Conservation (phyloP, 37 sponge, comb jelly and placozoan genomes). For the Geodia barretti region DNA sequence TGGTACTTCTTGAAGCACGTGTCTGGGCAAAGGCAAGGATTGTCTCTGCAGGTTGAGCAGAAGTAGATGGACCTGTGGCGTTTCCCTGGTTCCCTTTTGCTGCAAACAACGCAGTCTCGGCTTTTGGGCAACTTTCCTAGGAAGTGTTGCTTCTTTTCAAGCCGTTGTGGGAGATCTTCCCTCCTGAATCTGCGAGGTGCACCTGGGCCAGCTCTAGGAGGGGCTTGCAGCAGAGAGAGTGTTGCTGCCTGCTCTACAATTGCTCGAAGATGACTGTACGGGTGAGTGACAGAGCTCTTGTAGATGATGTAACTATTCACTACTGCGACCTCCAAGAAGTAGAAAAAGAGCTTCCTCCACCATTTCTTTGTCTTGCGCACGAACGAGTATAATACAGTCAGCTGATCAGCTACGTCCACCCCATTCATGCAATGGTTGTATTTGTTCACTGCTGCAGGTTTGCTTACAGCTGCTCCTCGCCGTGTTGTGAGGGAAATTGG, state of each 20-base stretch:
- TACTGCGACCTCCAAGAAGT: slow-evolving; percentile 5
- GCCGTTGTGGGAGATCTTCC: not conserved
- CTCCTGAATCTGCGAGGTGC: not conserved
- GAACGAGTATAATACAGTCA: not conserved
- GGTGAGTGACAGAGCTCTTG: not conserved
- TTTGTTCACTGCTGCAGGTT: not conserved
- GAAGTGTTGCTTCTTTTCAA: slow-evolving; percentile 1
- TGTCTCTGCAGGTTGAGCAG: not conserved
- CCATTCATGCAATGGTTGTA: slow-evolving; percentile 26
- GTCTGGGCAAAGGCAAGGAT: not conserved
- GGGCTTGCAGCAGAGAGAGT: not conserved
- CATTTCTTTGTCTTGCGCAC: not conserved
- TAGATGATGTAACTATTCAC: slow-evolving; percentile 4
- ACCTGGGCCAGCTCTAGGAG: not conserved
- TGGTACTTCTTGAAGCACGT: not conserved
- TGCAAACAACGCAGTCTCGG: not conserved
- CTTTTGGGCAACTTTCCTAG: not conserved
- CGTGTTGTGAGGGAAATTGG: not conserved
- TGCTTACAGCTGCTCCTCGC: not conserved
- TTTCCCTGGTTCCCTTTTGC: not conserved
- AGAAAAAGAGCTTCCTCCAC: slow-evolving; percentile 26
- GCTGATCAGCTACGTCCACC: slow-evolving; percentile 7
- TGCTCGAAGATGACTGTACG: not conserved
- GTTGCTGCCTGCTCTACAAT: not conserved
- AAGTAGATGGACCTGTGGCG: not conserved